Conservation (phyloP, 2,797 vertebrate species). For the Distichodus sexfasciatus region DNA sequence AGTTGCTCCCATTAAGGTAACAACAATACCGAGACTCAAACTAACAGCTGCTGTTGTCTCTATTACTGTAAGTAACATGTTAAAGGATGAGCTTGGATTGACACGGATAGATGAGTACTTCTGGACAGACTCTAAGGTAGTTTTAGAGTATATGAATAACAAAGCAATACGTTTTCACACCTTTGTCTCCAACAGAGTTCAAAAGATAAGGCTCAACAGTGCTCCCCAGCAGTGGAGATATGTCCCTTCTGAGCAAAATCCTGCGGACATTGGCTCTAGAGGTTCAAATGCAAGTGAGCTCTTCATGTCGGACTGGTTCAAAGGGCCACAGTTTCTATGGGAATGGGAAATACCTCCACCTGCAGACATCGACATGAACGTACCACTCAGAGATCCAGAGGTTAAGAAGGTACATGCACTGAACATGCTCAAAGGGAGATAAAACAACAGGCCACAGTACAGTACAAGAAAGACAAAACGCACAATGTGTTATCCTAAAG, state of each 20-base stretch:
- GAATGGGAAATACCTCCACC: no score
- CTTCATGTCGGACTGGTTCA: background rate
- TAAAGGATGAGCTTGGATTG: conserved; percentile 2
- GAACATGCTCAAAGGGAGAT: no score
- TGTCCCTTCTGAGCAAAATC: background rate
- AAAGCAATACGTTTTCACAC: background rate
- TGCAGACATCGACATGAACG: background rate
- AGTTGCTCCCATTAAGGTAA: no score
- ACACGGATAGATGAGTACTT: background rate
- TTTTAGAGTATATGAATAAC: conserved; percentile 10
- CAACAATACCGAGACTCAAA: conserved; percentile 11
- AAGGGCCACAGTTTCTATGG: no score
- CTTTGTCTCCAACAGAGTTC: background rate
- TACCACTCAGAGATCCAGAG: no score
- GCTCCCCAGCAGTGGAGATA: background rate
- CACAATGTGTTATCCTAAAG: no score
- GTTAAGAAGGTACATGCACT: no score
- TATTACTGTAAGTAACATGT: conserved; percentile 1
- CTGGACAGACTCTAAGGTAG: conserved; percentile 18
- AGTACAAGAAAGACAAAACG: no score
- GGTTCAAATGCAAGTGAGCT: background rate
- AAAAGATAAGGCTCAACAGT: background rate
- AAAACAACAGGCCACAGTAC: no score
- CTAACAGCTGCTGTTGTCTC: conserved; percentile 20
- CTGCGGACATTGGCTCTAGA: background rate